Conservation (phyloP, 2,113 vertebrate genomes). For the Coracopsis vasa region DNA sequence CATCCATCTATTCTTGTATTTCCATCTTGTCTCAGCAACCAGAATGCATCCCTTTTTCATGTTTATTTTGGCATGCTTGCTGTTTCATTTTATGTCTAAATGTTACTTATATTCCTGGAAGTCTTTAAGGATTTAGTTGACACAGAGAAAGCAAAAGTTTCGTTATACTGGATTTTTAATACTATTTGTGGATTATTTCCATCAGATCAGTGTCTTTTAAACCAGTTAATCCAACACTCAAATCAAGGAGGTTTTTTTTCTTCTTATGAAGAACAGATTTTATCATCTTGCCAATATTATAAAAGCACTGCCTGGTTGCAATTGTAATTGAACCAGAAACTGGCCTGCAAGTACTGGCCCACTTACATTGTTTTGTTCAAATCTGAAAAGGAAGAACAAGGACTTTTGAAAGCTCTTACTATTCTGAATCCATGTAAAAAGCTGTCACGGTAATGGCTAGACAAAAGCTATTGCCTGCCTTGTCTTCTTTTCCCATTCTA, state of each 20-base stretch:
- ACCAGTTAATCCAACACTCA: slow-evolving; percentile 20
- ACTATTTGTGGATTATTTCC: neutral
- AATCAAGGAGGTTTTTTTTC: slow-evolving; percentile 4
- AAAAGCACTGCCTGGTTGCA: neutral
- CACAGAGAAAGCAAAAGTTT: neutral
- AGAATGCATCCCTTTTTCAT: neutral
- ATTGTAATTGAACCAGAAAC: neutral
- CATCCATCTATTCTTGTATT: neutral
- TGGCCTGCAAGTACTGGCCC: neutral
- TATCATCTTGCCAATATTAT: neutral
- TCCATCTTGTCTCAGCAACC: neutral
- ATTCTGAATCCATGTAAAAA: neutral
- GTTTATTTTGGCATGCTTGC: neutral
- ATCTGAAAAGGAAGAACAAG: neutral
- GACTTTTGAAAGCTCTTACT: neutral
- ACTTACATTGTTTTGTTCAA: neutral
- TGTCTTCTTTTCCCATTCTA: neutral
- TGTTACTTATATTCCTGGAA: neutral
- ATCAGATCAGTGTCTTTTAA: slow-evolving; percentile 26
- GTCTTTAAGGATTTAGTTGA: neutral
- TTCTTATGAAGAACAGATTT: neutral
- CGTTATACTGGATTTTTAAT: neutral
- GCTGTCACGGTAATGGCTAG: neutral
- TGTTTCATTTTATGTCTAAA: neutral
- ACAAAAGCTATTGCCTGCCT: neutral